Conservation (phyloP, 2,888 invertebrate species). For the Empis livida region DNA sequence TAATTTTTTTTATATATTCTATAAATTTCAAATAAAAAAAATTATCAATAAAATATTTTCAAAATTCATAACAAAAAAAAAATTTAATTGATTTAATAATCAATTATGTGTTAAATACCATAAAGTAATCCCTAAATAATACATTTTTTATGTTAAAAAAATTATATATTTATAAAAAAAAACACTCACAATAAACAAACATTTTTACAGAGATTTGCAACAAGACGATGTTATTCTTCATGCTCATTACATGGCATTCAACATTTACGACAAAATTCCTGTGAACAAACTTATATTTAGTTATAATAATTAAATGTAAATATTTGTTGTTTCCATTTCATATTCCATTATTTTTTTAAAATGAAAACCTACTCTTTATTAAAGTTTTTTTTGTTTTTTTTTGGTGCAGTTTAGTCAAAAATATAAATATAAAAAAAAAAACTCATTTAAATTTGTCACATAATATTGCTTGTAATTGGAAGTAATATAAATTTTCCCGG, state of each 20-base stretch:
- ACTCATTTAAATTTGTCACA: too few species aligned
- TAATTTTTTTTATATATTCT: slow-evolving; percentile 32
- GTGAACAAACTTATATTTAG: slow-evolving; percentile 78
- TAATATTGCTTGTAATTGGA: too few species aligned
- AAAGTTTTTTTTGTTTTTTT: too few species aligned
- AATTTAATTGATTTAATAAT: background rate
- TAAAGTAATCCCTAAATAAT: too few species aligned
- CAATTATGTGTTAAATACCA: slow-evolving; percentile 9
- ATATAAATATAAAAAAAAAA: too few species aligned
- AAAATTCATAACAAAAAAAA: too few species aligned
- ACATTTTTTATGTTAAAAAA: too few species aligned
- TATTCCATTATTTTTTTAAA: too few species aligned
- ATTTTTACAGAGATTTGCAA: slow-evolving; percentile 63
- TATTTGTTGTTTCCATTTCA: too few species aligned
- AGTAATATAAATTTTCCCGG: too few species aligned
- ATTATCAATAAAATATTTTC: background rate
- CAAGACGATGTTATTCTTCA: slow-evolving; percentile 67
- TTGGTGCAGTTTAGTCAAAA: too few species aligned
- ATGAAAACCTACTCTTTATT: too few species aligned
- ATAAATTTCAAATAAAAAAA: background rate
- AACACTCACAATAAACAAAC: slow-evolving; percentile 1
- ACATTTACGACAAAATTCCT: slow-evolving; percentile 64
- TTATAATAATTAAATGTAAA: slow-evolving; percentile 18
- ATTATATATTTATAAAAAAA: slow-evolving; percentile 7
- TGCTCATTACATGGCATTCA: slow-evolving; percentile 61